Evolutionary conservation across 2,113 vertebrate genomes (phyloP), one percentile per base, ranked within the genome.

Genomic region (Butastur rufipennis): DNA sequence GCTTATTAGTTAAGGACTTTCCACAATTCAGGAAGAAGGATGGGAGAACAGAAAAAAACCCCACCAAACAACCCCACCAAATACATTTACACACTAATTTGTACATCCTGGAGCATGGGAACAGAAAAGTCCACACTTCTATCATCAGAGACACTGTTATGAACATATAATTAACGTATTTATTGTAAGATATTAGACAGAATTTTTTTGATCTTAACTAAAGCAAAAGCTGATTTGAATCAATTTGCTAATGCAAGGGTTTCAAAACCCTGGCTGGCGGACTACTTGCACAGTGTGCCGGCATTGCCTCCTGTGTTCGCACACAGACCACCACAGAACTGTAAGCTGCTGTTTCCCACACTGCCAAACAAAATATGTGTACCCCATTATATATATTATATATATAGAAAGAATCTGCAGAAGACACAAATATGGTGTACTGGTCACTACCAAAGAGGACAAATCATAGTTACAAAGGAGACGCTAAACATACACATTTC

Each of bases 311-410:
- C 47, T 4, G 7, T 8, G 56, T 52, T 36, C 1, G 11, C 58
- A 32, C 65, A 10, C 18, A 8, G 52, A 32, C 29, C 61, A 27
- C 40, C 48, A 4, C 70, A 5, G 8, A 50, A n/a, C 53, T 6
- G 1, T 7, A 9, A 36, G 43, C 85, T 43, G 58, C 65, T 58
- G 22, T 16, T 16, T 43, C 53, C 31, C 48, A 31, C 27, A 2
- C 52, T 21, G 53, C 15, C 59, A 34, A 48, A 32, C 32, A 42
- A 27, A 56, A 56, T 4, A 32, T 2, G 7, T 8, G 55, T 11
- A 10, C 15, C 56, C 53, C 4, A 0, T 1, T 53, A 18, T 1
- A 15, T n/a, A n/a, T n/a, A 0, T 1, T 53, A 18, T 1, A 15
- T 53, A 18, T 1, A 15, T 18, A 61, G 45, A 23, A 19, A 38